A percentile compares a stretch with the other conserved stretches of the same genome.
Evolutionary conservation across 37 sponge, comb jelly and placozoan species (phyloP).

Genomic region (Agelas oroides): DNA sequence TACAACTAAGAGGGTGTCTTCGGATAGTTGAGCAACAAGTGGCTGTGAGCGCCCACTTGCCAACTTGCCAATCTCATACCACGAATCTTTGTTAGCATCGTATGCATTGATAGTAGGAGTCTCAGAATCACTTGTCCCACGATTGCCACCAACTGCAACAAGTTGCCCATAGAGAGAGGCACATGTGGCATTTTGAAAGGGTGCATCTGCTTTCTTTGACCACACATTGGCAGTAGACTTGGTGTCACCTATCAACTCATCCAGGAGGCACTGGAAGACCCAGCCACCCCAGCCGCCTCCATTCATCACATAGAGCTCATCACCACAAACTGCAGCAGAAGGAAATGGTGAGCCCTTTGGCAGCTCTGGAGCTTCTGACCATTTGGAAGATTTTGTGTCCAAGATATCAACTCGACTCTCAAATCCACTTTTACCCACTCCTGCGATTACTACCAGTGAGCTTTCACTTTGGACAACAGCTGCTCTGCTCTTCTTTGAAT

Average conservation of each 20-base stretch:
- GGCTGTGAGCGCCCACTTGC: background rate
- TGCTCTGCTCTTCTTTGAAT: background rate
- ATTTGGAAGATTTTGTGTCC: background rate
- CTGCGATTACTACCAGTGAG: background rate
- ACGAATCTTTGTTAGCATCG: background rate
- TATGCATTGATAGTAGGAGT: background rate
- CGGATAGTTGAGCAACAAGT: background rate
- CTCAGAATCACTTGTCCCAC: too few relatives aligned
- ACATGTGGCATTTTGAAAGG: background rate
- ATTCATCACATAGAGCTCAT: background rate
- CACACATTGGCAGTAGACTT: background rate
- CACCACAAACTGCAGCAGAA: background rate
- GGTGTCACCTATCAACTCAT: background rate
- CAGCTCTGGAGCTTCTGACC: background rate
- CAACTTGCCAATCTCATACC: background rate
- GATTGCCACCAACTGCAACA: background rate
- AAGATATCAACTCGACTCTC: background rate
- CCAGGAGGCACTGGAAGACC: background rate
- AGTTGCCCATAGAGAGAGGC: background rate
- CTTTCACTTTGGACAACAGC: background rate
- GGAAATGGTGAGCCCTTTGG: background rate
- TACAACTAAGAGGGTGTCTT: background rate
- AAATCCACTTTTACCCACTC: background rate
- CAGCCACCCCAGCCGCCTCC: background rate
- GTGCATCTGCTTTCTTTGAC: background rate